Conservation (phyloP, 1,140 invertebrate genomes). For the Mesaphorura yosii region DNA sequence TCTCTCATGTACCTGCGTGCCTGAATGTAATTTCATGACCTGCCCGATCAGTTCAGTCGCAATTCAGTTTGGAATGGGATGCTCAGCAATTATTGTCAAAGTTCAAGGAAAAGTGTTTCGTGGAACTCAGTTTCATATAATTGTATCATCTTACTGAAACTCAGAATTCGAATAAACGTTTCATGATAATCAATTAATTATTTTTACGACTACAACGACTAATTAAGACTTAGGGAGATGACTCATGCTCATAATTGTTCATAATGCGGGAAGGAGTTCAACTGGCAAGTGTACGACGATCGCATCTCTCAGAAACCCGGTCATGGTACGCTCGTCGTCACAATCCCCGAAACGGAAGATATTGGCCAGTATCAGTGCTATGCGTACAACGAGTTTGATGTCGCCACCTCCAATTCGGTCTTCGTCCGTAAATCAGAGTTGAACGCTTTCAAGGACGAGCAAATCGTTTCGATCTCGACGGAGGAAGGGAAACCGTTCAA, state of each 20-base stretch:
- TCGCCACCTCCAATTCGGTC: slow-evolving; percentile 43
- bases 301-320: slow-evolving; percentile 84
- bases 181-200: no score
- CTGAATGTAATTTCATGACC: no score
- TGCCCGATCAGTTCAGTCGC: no score
- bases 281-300: slow-evolving; percentile 60
- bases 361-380: slow-evolving; percentile 50
- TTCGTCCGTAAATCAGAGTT: slow-evolving; percentile 42
- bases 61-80: no score
- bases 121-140: no score
- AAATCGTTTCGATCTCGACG: no score
- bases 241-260: slow-evolving; percentile 77
- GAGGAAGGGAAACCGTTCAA: slow-evolving; percentile 78
- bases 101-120: no score
- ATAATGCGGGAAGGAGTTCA: slow-evolving; percentile 65
- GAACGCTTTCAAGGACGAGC: slow-evolving; percentile 38
- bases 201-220: slow-evolving; percentile 72
- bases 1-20: no score
- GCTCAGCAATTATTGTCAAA: no score
- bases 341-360: slow-evolving; percentile 68
- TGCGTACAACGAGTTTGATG: slow-evolving; percentile 48
- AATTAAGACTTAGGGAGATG: slow-evolving; percentile 83
- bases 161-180: no score
- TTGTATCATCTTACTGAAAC: no score
- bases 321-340: slow-evolving; percentile 78